These are phyloP conservation scores for Eriosoma lanigerum DNA, from an alignment of 1,140 invertebrate genomes.

Conservation along the genomic window DNA sequence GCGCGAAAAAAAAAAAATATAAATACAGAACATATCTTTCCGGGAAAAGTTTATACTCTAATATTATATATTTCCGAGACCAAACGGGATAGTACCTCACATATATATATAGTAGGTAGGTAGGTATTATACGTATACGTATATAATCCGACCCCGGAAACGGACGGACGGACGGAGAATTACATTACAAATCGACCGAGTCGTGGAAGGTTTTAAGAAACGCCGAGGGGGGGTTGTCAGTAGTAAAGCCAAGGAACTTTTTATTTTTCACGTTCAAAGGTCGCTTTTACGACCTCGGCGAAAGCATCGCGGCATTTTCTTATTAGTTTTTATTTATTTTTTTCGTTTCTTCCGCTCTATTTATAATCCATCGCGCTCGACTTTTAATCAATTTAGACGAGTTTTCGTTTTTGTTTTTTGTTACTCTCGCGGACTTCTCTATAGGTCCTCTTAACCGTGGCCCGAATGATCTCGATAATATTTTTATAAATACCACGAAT, in stretches of 20 bases:
- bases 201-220: slow-evolving; percentile 36
- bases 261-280: slow-evolving; percentile 51
- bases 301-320: slow-evolving; percentile 30
- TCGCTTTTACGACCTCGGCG: slow-evolving; percentile 42
- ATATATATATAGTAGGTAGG: too few species aligned
- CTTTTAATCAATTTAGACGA: slow-evolving; percentile 47
- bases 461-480: too few species aligned
- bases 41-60: slow-evolving; percentile 38
- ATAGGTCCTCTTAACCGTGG: too few species aligned
- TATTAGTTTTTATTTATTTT: slow-evolving; percentile 34
- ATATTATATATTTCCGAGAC: slow-evolving; percentile 13
- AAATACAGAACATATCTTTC: slow-evolving; percentile 11
- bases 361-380: slow-evolving; percentile 28
- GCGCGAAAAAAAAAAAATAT: slow-evolving; percentile 1
- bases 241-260: slow-evolving; percentile 46
- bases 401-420: slow-evolving; percentile 12
- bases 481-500: too few species aligned
- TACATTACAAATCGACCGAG: slow-evolving; percentile 49
- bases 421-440: too few species aligned
- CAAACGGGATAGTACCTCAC: background rate
- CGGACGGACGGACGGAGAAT: slow-evolving; percentile 24
- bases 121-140: too few species aligned
- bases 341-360: background rate
- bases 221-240: background rate
- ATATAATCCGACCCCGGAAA: slow-evolving; percentile 32